Evolutionary conservation across 2,888 invertebrate species (phyloP).

Genomic region (Lasioglossum pauxillum): DNA sequence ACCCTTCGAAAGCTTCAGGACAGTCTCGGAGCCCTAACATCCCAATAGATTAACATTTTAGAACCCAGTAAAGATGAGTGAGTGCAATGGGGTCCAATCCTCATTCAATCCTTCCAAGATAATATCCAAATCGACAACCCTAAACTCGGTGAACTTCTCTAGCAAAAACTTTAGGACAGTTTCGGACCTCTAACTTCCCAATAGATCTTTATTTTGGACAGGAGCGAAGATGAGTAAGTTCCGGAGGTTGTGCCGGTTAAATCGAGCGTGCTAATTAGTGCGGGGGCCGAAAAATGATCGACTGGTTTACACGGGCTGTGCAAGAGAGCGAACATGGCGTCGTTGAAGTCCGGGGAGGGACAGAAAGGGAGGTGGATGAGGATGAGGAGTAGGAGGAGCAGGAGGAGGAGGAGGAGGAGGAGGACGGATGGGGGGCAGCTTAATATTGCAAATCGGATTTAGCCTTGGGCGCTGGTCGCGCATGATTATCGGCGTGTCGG

Average conservation of each 20-base stretch:
- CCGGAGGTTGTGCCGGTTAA: not conserved
- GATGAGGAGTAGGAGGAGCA: not conserved
- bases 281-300: slow-evolving; percentile 33
- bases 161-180: not conserved
- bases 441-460: slow-evolving; percentile 74
- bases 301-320: slow-evolving; percentile 13
- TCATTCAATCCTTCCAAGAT: no score
- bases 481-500: slow-evolving; percentile 74
- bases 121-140: not conserved
- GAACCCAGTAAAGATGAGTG: no score
- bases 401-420: not conserved
- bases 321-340: not conserved
- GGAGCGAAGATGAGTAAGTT: not conserved
- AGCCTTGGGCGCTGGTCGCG: slow-evolving; percentile 69
- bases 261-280: slow-evolving; percentile 48
- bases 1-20: no score
- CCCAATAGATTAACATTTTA: no score
- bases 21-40: no score
- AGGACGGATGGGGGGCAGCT: slow-evolving; percentile 34
- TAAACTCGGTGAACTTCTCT: not conserved
- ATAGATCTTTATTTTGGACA: not conserved
- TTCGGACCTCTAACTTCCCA: no score
- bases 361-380: not conserved
- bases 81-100: no score
- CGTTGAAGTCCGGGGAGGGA: not conserved